Conservation (phyloP, 2,113 vertebrate genomes). For the Oncorhynchus clarkii region DNA sequence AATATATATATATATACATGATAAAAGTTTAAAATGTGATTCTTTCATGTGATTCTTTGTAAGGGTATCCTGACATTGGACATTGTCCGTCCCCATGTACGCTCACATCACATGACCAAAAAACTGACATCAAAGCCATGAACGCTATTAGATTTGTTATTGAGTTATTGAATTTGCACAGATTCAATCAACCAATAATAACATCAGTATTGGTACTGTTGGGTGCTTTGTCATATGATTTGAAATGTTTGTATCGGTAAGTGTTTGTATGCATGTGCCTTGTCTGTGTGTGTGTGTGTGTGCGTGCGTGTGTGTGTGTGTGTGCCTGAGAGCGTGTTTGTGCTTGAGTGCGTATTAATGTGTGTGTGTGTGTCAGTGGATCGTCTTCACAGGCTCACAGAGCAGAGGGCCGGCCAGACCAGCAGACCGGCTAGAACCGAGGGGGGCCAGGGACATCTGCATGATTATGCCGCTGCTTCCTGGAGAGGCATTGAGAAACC, state of each 20-base stretch:
- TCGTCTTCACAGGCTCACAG: slow-evolving; percentile 81
- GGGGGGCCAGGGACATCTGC: slow-evolving; percentile 75
- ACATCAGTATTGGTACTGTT: background rate
- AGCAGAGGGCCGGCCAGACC: slow-evolving; percentile 79
- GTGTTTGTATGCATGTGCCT: background rate
- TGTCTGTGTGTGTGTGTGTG: background rate
- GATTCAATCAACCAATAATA: slow-evolving; percentile 10
- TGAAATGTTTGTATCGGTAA: background rate
- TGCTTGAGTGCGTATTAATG: background rate
- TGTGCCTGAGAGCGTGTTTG: background rate
- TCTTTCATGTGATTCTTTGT: too few species aligned
- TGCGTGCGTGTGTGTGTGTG: background rate
- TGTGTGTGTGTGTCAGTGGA: slow-evolving; percentile 28
- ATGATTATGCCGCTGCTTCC: slow-evolving; percentile 85
- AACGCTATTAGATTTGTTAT: background rate
- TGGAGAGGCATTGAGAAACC: slow-evolving; percentile 79
- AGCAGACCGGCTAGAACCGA: slow-evolving; percentile 78
- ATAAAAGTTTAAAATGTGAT: too few species aligned
- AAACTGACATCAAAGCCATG: background rate
- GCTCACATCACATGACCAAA: background rate
- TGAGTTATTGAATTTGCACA: slow-evolving; percentile 2
- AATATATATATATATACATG: too few species aligned
- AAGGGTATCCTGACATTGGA: background rate
- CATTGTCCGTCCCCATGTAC: background rate
- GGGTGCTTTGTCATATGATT: slow-evolving; percentile 2